phyloP scores from a whole-genome alignment of 2,113 vertebrate species.

The Tretioscincus oriximinensis region DNA sequence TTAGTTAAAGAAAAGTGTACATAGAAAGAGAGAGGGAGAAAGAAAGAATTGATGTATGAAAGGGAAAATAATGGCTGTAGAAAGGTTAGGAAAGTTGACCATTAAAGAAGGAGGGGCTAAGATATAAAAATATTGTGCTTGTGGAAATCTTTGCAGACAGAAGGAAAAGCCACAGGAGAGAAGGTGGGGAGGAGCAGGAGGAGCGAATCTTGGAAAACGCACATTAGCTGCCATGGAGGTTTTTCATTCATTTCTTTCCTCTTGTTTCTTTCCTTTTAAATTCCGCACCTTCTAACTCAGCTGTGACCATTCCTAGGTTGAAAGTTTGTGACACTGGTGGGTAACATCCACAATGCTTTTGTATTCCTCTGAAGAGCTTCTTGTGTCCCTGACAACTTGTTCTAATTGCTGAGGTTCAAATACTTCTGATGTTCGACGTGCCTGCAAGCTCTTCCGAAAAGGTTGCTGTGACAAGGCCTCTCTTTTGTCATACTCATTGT shows the following conservation, averaged over 20 bases:
- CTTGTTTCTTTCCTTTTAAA: slow-evolving; percentile 18
- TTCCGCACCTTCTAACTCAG: slow-evolving; percentile 65
- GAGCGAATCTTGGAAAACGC: slow-evolving; percentile 49
- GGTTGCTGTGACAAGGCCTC: slow-evolving; percentile 63
- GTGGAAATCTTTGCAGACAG: slow-evolving; percentile 59
- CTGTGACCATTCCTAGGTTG: slow-evolving; percentile 64
- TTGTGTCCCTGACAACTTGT: slow-evolving; percentile 73
- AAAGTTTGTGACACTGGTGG: slow-evolving; percentile 66
- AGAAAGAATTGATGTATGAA: slow-evolving; percentile 1
- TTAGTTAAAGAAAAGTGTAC: slow-evolving; percentile 18
- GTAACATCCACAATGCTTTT: slow-evolving; percentile 64
- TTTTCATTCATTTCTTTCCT: not conserved
- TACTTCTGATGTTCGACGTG: slow-evolving; percentile 64
- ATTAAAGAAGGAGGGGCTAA: slow-evolving; percentile 29
- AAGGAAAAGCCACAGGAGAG: slow-evolving; percentile 69
- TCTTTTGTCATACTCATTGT: slow-evolving; percentile 40
- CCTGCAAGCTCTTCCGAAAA: slow-evolving; percentile 63
- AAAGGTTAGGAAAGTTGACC: not conserved
- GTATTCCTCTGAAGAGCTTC: slow-evolving; percentile 70
- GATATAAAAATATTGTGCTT: slow-evolving; percentile 56
- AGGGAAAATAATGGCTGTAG: slow-evolving; percentile 4
- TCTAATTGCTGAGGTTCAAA: slow-evolving; percentile 74
- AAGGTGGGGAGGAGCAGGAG: slow-evolving; percentile 53
- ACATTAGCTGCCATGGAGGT: slow-evolving; percentile 59
- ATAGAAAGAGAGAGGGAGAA: slow-evolving; percentile 1